Percentiles rank a stretch among this genome's conserved stretches.
Evolutionary conservation across 2,113 vertebrate genomes (phyloP).

Genomic region (Cyprinodon tularosa): DNA sequence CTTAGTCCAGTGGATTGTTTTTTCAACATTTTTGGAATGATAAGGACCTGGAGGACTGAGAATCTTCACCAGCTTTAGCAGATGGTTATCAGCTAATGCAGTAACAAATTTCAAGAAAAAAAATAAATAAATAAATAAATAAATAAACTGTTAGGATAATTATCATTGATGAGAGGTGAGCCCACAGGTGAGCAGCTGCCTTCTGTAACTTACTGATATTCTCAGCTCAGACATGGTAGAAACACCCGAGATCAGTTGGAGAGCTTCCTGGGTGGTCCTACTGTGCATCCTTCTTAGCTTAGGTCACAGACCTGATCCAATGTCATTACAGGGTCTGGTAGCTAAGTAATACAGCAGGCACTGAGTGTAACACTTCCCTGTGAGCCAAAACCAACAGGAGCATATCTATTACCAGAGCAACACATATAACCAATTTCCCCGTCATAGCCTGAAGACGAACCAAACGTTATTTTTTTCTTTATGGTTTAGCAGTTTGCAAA

Average conservation of each 20-base stretch:
- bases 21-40: too few relatives aligned
- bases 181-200: too few relatives aligned
- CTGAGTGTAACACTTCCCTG: not conserved
- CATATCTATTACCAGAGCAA: too few relatives aligned
- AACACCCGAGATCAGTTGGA: constrained; percentile 40
- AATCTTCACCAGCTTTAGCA: too few relatives aligned
- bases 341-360: constrained; percentile 8
- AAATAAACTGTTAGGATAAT: too few relatives aligned
- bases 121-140: too few relatives aligned
- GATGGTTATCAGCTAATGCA: too few relatives aligned
- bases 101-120: too few relatives aligned
- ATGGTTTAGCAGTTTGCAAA: not conserved
- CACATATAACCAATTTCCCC: not conserved
- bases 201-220: constrained; percentile 38
- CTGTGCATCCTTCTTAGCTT: constrained; percentile 7
- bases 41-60: too few relatives aligned
- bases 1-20: too few relatives aligned
- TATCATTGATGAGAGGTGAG: too few relatives aligned
- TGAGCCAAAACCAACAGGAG: not conserved
- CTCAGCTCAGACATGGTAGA: constrained; percentile 39
- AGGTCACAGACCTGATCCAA: constrained; percentile 35
- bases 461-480: not conserved
- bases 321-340: constrained; percentile 11
- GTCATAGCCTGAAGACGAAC: not conserved
- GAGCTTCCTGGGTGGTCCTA: constrained; percentile 38